Evolutionary conservation across 2,888 invertebrate genomes (phyloP).

Genomic region (Spisula subtruncata): DNA sequence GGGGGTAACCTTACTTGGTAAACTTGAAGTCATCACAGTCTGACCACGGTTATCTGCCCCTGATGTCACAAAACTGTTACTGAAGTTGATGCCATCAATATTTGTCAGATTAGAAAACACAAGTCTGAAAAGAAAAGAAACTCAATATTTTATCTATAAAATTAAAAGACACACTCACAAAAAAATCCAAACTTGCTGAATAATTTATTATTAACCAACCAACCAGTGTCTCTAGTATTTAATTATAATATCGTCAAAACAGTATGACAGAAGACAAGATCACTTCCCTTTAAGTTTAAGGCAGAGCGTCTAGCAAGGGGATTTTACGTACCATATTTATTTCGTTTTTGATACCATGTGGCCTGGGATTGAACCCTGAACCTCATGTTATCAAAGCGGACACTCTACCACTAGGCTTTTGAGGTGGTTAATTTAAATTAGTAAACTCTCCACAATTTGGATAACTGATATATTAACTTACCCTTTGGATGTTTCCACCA

Average conservation of each 20-base stretch:
- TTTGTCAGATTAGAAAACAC: constrained; percentile 64
- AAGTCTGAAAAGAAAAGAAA: constrained; percentile 49
- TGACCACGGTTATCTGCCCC: constrained; percentile 54
- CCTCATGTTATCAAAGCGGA: no score
- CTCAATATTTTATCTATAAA: neutral
- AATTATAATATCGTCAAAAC: no score
- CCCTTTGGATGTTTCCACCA: constrained; percentile 81
- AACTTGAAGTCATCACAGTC: constrained; percentile 57
- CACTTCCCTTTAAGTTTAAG: no score
- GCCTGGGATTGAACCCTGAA: no score
- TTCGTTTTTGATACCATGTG: no score
- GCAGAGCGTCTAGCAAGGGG: no score
- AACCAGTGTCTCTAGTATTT: neutral
- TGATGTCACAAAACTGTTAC: constrained; percentile 51
- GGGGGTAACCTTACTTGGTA: constrained; percentile 57
- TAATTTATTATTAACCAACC: neutral
- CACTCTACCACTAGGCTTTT: no score
- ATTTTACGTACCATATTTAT: no score
- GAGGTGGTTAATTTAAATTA: no score
- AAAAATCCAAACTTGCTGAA: neutral
- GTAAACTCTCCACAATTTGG: no score
- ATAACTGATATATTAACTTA: constrained; percentile 36
- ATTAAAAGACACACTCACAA: neutral
- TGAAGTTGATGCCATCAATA: constrained; percentile 61
- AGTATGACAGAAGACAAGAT: no score